Evolutionary conservation across 2,888 invertebrate species (phyloP), one percentile per base, ranked within the genome.

Genomic region (Apeira syringaria): DNA sequence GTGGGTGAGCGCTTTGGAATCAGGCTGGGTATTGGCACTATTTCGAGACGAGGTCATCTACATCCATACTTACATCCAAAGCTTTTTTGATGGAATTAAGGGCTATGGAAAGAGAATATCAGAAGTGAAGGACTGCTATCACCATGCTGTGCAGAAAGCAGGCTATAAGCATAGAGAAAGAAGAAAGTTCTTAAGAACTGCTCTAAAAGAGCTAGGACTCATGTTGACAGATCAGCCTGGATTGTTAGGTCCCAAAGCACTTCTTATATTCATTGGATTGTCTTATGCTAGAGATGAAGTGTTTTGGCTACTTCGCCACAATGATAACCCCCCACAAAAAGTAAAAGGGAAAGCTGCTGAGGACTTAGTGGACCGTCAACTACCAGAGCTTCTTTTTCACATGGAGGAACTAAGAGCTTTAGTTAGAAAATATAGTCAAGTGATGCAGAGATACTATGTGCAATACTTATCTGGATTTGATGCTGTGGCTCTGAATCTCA

Each of bases 171-270:
- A 99, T 75, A 92, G 99, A 50, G 99, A 99, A 71, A 91, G 99
- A 37, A 92, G 99, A 59, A 99, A 99, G 86, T 99, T 99, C 80
- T 89, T 99, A 46, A 93, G 99, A 41, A 97, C 98, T 1, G 97
- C 99, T 1, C 86, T 99, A 10, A 98, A 98, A 73, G 99, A 99
- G 80, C 86, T 99, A 48, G 97, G 97, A 1, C 91, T 98, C 1
- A 96, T 99, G 62, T 93, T 99, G 73, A 97, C 98, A 8, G 99
- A 99, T 83, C 99, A 99, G 76, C 99, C 99, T 2, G 99, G 99
- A 0, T 89, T 99, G 11, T 85, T 99, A 27, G 99, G 99, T 0
- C 99, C 99, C 0, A 99, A 99, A 89, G 97, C 98, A 4, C 91
- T 99, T 43, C 93, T 98, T 68, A 97, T 99, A 55, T 97, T 99